Evolutionary conservation across 2,113 vertebrate genomes (phyloP).

Genomic region (Sinosuthora webbiana): DNA sequence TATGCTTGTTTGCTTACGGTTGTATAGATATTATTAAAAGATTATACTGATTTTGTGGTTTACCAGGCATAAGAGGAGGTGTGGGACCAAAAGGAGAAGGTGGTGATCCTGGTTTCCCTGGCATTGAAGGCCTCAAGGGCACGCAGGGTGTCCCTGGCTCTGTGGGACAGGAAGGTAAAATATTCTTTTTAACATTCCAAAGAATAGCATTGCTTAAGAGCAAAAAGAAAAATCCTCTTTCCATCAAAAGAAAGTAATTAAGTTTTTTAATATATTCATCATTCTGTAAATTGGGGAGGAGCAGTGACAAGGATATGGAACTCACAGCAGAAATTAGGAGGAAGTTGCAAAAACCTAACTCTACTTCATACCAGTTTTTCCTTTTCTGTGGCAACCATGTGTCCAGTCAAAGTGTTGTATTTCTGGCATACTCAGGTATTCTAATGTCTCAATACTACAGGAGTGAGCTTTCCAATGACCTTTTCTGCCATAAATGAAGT

Average conservation of each 20-base stretch:
- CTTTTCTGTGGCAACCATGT: neutral
- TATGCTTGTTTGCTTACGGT: neutral
- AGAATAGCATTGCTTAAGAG: neutral
- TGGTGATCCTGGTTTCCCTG: constrained; percentile 82
- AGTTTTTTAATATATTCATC: neutral
- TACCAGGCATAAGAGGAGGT: constrained; percentile 68
- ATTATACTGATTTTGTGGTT: neutral
- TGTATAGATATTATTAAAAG: neutral
- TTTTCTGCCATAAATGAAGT: neutral
- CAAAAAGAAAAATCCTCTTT: neutral
- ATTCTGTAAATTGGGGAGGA: neutral
- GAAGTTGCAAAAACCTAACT: neutral
- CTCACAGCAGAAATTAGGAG: neutral
- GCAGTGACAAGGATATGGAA: neutral
- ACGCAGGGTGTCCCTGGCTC: constrained; percentile 74
- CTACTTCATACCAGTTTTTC: neutral
- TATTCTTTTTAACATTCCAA: neutral
- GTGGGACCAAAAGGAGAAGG: constrained; percentile 69
- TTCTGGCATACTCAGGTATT: neutral
- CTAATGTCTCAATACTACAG: neutral
- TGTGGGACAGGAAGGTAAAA: constrained; percentile 77
- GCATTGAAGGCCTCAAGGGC: constrained; percentile 83
- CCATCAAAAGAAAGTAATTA: neutral
- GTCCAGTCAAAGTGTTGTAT: neutral
- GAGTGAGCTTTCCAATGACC: neutral